These are phyloP conservation scores for Pampus argenteus DNA, from an alignment of 2,797 vertebrate genomes.

Conservation along the genomic window DNA sequence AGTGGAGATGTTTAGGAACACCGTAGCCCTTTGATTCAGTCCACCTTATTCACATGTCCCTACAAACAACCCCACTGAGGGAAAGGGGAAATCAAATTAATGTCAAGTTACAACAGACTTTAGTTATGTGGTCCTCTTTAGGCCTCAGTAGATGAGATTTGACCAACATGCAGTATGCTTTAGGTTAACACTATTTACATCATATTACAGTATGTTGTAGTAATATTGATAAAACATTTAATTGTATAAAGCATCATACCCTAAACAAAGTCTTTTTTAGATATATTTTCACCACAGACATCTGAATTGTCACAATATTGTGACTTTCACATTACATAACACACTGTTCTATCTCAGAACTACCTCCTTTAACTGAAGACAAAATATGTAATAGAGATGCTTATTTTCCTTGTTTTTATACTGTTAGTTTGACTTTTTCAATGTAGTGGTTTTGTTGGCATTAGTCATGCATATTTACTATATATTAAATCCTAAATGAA, in stretches of 20 bases:
- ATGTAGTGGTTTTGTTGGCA: not conserved
- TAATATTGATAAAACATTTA: not conserved
- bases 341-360: too few relatives aligned
- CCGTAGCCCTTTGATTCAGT: not conserved
- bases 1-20: not conserved
- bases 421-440: not conserved
- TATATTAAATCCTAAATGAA: not conserved
- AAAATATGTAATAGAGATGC: too few relatives aligned
- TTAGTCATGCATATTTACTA: not conserved
- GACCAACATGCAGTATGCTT: too few relatives aligned
- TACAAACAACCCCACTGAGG: not conserved
- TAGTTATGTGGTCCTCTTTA: not conserved
- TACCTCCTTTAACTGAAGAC: not conserved
- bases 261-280: not conserved
- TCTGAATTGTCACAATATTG: too few relatives aligned
- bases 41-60: not conserved
- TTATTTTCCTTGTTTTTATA: not conserved
- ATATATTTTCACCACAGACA: too few relatives aligned
- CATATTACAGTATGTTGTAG: not conserved
- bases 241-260: too few relatives aligned
- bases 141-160: too few relatives aligned
- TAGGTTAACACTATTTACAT: too few relatives aligned
- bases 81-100: not conserved
- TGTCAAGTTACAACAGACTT: too few relatives aligned
- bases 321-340: too few relatives aligned